A percentile compares a stretch with the other conserved stretches of the same genome.
Conservation (phyloP, 2,797 vertebrate genomes). For the Antennarius maculatus region DNA sequence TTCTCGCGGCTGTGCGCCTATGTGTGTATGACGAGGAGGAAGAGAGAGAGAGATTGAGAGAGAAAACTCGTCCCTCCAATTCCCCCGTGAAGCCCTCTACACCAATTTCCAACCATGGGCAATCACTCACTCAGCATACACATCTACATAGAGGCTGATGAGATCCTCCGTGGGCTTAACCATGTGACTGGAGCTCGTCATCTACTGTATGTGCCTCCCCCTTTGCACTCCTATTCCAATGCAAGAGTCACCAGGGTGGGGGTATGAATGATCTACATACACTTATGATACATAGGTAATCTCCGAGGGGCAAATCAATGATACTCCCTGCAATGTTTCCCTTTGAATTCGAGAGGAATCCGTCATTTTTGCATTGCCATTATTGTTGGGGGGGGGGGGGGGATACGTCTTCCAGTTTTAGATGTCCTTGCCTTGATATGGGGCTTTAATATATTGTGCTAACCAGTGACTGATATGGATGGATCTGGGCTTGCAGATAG, state of each 20-base stretch:
- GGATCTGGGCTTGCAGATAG: constrained; percentile 53
- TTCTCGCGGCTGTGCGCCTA: constrained; percentile 42
- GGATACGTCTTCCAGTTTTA: constrained; percentile 75
- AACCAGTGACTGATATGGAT: constrained; percentile 65
- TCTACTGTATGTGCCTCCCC: constrained; percentile 71
- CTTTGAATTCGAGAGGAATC: constrained; percentile 72
- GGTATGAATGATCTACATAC: constrained; percentile 74
- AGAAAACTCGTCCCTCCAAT: constrained; percentile 76
- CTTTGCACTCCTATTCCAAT: constrained; percentile 59
- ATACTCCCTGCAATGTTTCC: constrained; percentile 67
- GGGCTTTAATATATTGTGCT: constrained; percentile 46
- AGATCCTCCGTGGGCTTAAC: constrained; percentile 79
- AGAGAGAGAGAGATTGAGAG: constrained; percentile 54
- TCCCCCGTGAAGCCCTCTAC: constrained; percentile 82
- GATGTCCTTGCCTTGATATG: constrained; percentile 69
- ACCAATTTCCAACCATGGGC: constrained; percentile 84
- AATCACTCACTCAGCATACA: constrained; percentile 86
- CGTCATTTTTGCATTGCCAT: constrained; percentile 70
- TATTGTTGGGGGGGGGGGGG: constrained; percentile 57
- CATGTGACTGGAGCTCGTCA: constrained; percentile 79
- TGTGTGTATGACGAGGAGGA: constrained; percentile 42
- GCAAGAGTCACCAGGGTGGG: constrained; percentile 47
- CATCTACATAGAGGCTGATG: constrained; percentile 87
- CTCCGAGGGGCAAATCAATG: constrained; percentile 75
- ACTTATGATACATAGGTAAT: constrained; percentile 76